Evolutionary conservation across 64 coral and sea anemone species (phyloP), one percentile per base, ranked within the genome.

Genomic region (Porites australiensis): DNA sequence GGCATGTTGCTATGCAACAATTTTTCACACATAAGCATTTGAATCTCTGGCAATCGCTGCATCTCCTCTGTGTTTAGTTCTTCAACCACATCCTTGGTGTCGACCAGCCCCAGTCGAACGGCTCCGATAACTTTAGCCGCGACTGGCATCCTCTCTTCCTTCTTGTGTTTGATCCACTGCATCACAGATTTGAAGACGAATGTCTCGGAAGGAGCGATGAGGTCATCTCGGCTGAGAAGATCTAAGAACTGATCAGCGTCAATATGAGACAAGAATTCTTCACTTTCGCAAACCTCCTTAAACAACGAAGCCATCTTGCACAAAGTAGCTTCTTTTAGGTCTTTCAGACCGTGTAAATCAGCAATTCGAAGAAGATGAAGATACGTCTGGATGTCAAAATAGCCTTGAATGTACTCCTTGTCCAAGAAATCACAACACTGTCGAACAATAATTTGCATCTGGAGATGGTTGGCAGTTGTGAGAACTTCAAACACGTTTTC

Each of bases 111-210:
- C n/a, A n/a, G n/a, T n/a, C n/a, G n/a, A n/a, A n/a, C n/a, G n/a
- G n/a, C n/a, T n/a, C n/a, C n/a, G n/a, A n/a, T n/a, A n/a, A n/a
- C n/a, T n/a, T n/a, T n/a, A n/a, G n/a, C n/a, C n/a, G n/a, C n/a
- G n/a, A n/a, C n/a, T n/a, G n/a, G n/a, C n/a, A n/a, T n/a, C 15
- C 79, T n/a, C n/a, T n/a, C n/a, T n/a, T n/a, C n/a, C n/a, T 80
- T 80, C 57, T 61, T 80, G 77, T 80, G 27, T 13, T 80, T 59
- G 22, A 80, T 80, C 77, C 77, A 80, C 53, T 59, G 57, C 55
- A 80, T 59, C 51, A 59, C 53, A 23, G 57, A 80, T 80, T 80
- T 80, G 57, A 80, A 80, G 23, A 80, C 27, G 77, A 62, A 80
- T 10, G 23, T 80, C 77, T 80, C 77, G 3, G 77, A 80, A 43